Evolutionary conservation across 2,113 vertebrate species (phyloP), one percentile per base, ranked within the genome.

Genomic region (Siniperca knerii): DNA sequence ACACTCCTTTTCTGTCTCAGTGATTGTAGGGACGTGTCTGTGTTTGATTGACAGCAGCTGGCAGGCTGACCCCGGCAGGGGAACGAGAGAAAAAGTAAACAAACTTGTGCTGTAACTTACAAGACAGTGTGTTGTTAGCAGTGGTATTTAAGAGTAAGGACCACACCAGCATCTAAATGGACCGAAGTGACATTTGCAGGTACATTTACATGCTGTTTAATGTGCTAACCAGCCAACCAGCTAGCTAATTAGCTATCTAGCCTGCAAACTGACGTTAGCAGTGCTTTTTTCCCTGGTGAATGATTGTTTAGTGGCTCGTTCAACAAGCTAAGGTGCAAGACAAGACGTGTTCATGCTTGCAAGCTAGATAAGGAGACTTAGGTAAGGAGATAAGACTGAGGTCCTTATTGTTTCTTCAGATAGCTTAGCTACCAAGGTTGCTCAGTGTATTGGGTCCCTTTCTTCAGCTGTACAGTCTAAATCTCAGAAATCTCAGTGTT

Each of bases 31-130:
- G 25, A 4, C 3, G 16, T 21, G 25, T 25, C 1, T 15, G 37
- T 62, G 64, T 52, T 70, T 60, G 64, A 69, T 23, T 46, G 50
- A 44, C 61, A 73, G 70, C 46, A 57, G 52, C 52, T n/a, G 52
- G 29, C 21, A 44, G 37, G 35, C 44, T 40, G 23, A 77, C 18
- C 25, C 16, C 11, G 11, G 42, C 15, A 68, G 10, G 20, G 9
- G 21, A 37, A n/a, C 10, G 12, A 81, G 25, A 35, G 23, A 52
- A 16, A 66, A 35, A 0, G 50, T 16, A 50, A 62, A 62, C 18
- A 65, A 55, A 73, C 18, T 40, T 40, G 15, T 1, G 0, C 33
- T 46, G 37, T 8, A 33, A 40, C 35, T 67, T 29, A 10, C 6
- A 77, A 44, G n/a, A 68, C 33, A 37, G 4, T 37, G 13, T 35